These are phyloP conservation scores for Microctonus aethiopoides DNA, from an alignment of 2,888 invertebrate species.

Conservation along the genomic window DNA sequence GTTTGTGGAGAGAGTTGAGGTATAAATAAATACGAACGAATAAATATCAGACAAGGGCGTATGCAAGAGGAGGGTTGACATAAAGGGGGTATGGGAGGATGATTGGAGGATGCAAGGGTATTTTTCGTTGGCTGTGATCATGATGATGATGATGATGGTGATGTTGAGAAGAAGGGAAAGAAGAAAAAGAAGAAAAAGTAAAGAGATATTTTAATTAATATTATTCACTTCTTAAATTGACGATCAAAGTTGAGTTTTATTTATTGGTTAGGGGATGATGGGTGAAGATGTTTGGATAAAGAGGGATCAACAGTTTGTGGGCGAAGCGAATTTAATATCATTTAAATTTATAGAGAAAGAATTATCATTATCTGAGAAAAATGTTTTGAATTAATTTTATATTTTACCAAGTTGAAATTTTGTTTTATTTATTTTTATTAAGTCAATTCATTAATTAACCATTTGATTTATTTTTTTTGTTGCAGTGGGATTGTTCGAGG, in stretches of 20 bases:
- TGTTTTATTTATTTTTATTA: no score
- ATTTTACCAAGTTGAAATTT: no score
- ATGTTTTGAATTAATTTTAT: no score
- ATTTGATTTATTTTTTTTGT: no score
- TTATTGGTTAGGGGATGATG: neutral
- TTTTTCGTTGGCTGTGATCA: neutral
- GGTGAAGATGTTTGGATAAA: neutral
- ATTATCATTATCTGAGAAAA: no score
- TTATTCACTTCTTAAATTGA: conserved; percentile 64
- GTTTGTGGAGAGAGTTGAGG: conserved; percentile 34
- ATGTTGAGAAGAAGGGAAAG: neutral
- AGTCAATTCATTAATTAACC: no score
- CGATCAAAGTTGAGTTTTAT: conserved; percentile 54
- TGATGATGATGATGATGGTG: neutral
- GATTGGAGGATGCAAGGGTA: neutral
- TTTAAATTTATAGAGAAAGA: no score
- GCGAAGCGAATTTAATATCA: no score
- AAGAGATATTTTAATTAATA: conserved; percentile 66
- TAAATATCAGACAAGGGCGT: conserved; percentile 63
- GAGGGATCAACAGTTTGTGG: neutral
- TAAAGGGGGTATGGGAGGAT: conserved; percentile 2
- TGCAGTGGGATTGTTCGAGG: no score
- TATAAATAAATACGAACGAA: conserved; percentile 66
- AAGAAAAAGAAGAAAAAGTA: conserved; percentile 12
- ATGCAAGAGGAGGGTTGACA: conserved; percentile 49